A percentile compares a stretch with the other conserved stretches of the same genome.
phyloP scores from a whole-genome alignment of 2,888 invertebrate species.

The Ctena decussata region DNA sequence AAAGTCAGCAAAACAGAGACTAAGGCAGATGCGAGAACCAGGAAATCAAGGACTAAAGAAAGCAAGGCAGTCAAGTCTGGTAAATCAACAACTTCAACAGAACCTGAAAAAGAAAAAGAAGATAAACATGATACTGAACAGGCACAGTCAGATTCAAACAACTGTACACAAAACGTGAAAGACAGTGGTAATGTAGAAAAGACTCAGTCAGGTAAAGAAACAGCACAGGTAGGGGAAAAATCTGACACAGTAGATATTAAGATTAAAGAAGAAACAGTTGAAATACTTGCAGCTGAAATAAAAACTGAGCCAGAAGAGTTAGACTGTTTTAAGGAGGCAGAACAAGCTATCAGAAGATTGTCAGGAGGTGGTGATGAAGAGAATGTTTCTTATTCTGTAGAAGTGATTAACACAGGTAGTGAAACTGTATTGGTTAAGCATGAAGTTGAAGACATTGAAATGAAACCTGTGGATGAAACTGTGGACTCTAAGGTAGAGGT shows the following conservation, averaged over 20 bases:
- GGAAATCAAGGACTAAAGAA: slow-evolving; percentile 11
- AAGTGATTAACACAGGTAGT: not conserved
- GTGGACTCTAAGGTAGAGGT: not conserved
- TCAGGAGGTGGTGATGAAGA: slow-evolving; percentile 92
- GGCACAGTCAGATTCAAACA: not conserved
- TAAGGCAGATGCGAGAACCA: not conserved
- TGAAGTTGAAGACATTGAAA: slow-evolving; percentile 45
- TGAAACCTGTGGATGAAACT: slow-evolving; percentile 20
- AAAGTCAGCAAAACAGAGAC: not conserved
- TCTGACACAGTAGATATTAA: slow-evolving; percentile 46
- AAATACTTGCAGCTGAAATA: slow-evolving; percentile 24
- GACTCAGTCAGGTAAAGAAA: not conserved
- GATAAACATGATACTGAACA: not conserved
- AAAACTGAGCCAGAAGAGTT: slow-evolving; percentile 29
- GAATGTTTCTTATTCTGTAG: not conserved
- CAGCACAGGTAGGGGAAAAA: slow-evolving; percentile 33
- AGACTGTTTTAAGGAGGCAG: slow-evolving; percentile 93
- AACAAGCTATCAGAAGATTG: slow-evolving; percentile 94
- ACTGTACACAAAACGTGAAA: not conserved
- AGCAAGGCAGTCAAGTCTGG: not conserved
- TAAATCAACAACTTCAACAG: not conserved
- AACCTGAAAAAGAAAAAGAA: not conserved
- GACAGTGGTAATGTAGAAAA: not conserved
- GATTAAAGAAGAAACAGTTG: slow-evolving; percentile 40
- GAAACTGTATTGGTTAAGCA: slow-evolving; percentile 37